phyloP scores from a whole-genome alignment of 2,113 vertebrate species.

The Anarhynchus alexandrinus region DNA sequence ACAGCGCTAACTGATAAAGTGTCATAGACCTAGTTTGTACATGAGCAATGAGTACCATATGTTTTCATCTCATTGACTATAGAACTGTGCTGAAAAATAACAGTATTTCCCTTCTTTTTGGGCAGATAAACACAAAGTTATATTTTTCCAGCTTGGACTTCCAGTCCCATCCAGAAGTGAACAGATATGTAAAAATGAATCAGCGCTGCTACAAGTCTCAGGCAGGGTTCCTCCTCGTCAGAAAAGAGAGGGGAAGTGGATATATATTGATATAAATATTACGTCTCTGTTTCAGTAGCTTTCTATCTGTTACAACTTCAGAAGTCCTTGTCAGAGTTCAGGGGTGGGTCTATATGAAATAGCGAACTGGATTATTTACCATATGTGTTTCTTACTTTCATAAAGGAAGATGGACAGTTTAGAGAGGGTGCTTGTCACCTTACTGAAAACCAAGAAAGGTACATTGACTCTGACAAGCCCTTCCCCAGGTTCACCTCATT shows the following conservation, averaged over 20 bases:
- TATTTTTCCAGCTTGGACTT: neutral
- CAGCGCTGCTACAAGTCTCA: neutral
- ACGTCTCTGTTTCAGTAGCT: neutral
- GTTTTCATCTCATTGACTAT: neutral
- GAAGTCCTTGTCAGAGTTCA: neutral
- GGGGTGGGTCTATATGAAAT: neutral
- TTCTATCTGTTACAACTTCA: neutral
- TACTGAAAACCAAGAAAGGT: neutral
- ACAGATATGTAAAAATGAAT: neutral
- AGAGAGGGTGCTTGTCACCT: neutral
- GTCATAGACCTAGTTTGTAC: neutral
- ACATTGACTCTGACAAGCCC: neutral
- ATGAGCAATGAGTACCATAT: neutral
- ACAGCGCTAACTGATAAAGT: neutral
- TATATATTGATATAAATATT: neutral
- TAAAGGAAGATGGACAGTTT: neutral
- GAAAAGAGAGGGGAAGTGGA: neutral
- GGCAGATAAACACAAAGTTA: neutral
- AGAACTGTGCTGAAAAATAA: neutral
- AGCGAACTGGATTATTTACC: neutral
- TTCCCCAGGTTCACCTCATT: neutral
- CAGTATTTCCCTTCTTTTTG: neutral
- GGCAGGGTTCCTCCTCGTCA: neutral
- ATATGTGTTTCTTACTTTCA: neutral
- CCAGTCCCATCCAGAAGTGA: neutral